These are phyloP conservation scores for Epirrhoe tristata DNA, from an alignment of 2,888 invertebrate species.

Conservation along the genomic window DNA sequence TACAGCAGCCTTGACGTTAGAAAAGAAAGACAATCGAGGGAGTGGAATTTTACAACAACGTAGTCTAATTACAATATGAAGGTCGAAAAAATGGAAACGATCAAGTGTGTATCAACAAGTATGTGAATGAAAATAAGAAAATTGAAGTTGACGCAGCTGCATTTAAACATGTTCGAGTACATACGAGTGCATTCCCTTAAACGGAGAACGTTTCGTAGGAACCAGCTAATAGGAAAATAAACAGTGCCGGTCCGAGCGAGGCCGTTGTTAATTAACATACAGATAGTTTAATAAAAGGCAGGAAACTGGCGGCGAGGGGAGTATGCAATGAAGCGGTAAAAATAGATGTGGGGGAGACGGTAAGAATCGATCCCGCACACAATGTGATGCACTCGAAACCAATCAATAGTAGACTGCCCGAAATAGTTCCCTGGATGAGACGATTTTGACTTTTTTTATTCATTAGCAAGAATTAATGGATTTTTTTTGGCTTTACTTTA, in stretches of 20 bases:
- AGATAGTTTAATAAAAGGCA: conserved; percentile 85
- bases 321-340: conserved; percentile 85
- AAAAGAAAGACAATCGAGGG: conserved; percentile 66
- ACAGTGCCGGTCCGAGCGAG: conserved; percentile 71
- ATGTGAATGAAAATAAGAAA: conserved; percentile 46
- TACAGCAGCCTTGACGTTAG: conserved; percentile 63
- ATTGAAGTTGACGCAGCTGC: conserved; percentile 53
- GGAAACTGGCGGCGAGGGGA: conserved; percentile 82
- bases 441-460: not conserved
- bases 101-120: conserved; percentile 45
- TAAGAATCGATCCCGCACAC: conserved; percentile 77
- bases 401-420: conserved; percentile 75
- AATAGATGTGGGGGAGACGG: conserved; percentile 81
- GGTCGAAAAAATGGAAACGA: conserved; percentile 74
- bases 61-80: conserved; percentile 80
- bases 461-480: not conserved
- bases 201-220: conserved; percentile 67
- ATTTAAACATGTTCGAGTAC: conserved; percentile 37
- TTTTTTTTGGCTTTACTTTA: not conserved
- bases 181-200: conserved; percentile 53
- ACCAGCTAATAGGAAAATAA: conserved; percentile 77
- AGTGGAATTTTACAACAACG: conserved; percentile 74
- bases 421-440: conserved; percentile 31
- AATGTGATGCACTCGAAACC: conserved; percentile 74
- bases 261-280: conserved; percentile 84